Evolutionary conservation across 92 coral and sea anemone species (phyloP).

Genomic region (Diadumene lineata): DNA sequence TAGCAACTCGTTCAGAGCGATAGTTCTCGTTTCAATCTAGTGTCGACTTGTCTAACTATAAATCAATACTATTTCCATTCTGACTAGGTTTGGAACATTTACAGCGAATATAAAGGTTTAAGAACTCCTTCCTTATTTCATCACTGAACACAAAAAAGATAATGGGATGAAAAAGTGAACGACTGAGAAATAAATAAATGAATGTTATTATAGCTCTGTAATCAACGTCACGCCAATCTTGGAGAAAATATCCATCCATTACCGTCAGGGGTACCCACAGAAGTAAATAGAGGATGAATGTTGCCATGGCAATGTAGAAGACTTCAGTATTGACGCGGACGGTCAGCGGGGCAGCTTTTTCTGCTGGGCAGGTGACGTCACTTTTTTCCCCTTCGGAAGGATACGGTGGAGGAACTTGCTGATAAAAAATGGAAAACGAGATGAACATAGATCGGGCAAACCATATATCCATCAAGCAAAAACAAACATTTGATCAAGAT

Average conservation of each 20-base stretch:
- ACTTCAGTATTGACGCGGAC: constrained; percentile 27
- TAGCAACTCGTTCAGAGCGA: no score
- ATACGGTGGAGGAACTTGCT: no score
- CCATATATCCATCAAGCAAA: no score
- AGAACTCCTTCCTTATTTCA: constrained; percentile 19
- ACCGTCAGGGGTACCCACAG: constrained; percentile 45
- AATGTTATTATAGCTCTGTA: constrained; percentile 4
- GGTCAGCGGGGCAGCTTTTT: not conserved
- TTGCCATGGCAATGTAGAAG: constrained; percentile 8
- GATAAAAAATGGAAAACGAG: no score
- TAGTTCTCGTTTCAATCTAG: no score
- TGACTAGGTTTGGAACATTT: not conserved
- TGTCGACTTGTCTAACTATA: constrained; percentile 12
- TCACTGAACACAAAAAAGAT: constrained; percentile 19
- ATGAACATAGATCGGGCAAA: no score
- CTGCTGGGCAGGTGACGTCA: not conserved
- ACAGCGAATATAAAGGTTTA: not conserved
- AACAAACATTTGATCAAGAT: no score
- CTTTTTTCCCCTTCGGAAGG: no score
- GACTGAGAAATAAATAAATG: constrained; percentile 22
- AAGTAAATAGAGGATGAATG: constrained; percentile 14
- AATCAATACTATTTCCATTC: not conserved
- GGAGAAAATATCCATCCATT: constrained; percentile 18
- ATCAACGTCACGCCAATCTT: constrained; percentile 20
- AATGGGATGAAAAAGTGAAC: constrained; percentile 23